A percentile compares a stretch with the other conserved stretches of the same genome.
Conservation (phyloP, 2,113 vertebrate species). For the Poicephalus meyeri region DNA sequence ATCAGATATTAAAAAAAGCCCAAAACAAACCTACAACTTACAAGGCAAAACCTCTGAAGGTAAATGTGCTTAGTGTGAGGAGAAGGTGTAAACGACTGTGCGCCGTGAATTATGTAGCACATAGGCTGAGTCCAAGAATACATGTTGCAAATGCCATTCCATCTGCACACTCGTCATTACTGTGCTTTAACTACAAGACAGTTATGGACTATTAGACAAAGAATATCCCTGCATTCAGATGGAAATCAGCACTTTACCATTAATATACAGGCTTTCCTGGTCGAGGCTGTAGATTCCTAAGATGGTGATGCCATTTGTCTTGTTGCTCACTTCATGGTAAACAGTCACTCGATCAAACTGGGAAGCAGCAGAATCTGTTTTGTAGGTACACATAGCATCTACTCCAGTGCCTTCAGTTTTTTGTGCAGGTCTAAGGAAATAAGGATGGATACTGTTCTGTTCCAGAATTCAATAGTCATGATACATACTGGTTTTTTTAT, state of each 20-base stretch:
- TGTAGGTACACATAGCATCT: conserved; percentile 57
- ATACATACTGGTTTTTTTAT: not conserved
- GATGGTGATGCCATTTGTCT: not conserved
- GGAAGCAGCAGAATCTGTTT: not conserved
- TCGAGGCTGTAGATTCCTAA: conserved; percentile 12
- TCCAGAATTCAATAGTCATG: not conserved
- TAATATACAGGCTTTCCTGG: conserved; percentile 25
- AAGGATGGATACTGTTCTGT: not conserved
- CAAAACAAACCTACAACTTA: not conserved
- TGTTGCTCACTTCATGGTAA: conserved; percentile 10
- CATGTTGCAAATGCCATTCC: not conserved
- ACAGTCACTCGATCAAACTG: not conserved
- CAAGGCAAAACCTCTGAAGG: not conserved
- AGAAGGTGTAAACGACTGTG: not conserved
- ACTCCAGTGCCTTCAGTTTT: not conserved
- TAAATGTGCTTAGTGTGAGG: not conserved
- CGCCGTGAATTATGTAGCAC: not conserved
- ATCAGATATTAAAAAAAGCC: not conserved
- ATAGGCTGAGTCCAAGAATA: not conserved
- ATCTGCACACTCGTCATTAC: not conserved
- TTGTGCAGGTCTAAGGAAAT: conserved; percentile 26
- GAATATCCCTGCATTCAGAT: not conserved
- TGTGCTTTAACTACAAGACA: not conserved
- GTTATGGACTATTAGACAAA: not conserved
- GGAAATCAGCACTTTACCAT: not conserved